phyloP scores from a whole-genome alignment of 2,888 invertebrate species.

The Gymnocheta viridis region DNA sequence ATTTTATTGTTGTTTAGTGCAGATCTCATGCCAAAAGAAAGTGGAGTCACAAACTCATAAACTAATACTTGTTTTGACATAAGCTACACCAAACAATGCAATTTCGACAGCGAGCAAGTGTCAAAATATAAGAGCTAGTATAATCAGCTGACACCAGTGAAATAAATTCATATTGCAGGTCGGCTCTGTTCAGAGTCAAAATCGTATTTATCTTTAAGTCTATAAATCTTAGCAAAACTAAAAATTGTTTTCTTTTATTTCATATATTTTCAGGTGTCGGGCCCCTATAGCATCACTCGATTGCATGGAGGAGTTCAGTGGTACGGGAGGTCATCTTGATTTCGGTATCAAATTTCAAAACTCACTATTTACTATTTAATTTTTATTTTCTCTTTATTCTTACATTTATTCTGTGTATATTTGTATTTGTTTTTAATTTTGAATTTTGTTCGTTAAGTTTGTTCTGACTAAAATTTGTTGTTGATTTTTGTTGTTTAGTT shows the following conservation, averaged over 20 bases:
- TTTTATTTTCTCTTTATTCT: conserved; percentile 52
- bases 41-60: no score
- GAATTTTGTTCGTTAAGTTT: conserved; percentile 31
- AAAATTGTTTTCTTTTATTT: not conserved
- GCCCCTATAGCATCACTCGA: conserved; percentile 95
- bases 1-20: no score
- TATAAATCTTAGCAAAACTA: not conserved
- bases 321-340: conserved; percentile 84
- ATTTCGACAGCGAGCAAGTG: no score
- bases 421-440: conserved; percentile 44
- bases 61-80: no score
- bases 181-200: no score
- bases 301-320: conserved; percentile 97
- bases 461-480: conserved; percentile 11
- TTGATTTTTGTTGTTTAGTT: conserved; percentile 37
- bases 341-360: conserved; percentile 82
- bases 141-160: no score
- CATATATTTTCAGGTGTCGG: conserved; percentile 87
- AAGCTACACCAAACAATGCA: no score
- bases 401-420: conserved; percentile 51
- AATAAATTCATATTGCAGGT: no score
- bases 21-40: no score
- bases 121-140: no score
- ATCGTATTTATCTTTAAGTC: no score
- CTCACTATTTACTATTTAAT: conserved; percentile 75